Evolutionary conservation across 2,888 invertebrate species (phyloP).

Genomic region (Proisotoma minuta): DNA sequence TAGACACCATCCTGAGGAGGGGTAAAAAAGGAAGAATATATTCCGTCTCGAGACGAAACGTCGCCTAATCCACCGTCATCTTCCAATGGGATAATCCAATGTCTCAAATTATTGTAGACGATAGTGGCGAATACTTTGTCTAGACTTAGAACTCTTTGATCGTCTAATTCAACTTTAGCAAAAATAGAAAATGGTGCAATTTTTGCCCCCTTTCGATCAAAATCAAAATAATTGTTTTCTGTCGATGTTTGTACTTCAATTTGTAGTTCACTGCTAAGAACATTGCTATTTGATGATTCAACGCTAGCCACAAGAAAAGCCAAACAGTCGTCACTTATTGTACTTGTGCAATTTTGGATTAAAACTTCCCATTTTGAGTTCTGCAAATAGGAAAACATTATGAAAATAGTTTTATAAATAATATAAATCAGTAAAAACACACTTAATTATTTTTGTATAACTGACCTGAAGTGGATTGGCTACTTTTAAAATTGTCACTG

Average conservation of each 20-base stretch:
- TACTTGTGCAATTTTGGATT: slow-evolving; percentile 15
- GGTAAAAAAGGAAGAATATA: slow-evolving; percentile 27
- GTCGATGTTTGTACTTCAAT: slow-evolving; percentile 35
- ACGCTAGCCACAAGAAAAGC: slow-evolving; percentile 23
- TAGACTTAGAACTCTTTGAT: slow-evolving; percentile 20
- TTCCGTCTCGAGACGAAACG: slow-evolving; percentile 28
- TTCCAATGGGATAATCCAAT: slow-evolving; percentile 10
- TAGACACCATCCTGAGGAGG: slow-evolving; percentile 25
- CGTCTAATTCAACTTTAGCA: slow-evolving; percentile 29
- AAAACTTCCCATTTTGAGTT: slow-evolving; percentile 21
- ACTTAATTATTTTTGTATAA: not conserved
- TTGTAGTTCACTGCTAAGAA: slow-evolving; percentile 7
- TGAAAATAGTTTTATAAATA: no score
- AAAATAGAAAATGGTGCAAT: slow-evolving; percentile 34
- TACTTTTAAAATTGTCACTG: not conserved
- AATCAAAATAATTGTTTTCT: slow-evolving; percentile 30
- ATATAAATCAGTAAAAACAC: not conserved
- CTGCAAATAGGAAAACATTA: not conserved
- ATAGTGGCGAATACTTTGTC: slow-evolving; percentile 24
- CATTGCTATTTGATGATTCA: not conserved
- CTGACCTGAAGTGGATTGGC: not conserved
- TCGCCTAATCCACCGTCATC: slow-evolving; percentile 32
- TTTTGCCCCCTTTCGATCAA: slow-evolving; percentile 24
- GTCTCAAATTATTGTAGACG: not conserved
- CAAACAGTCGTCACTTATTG: slow-evolving; percentile 16